Percentiles rank a stretch among this genome's conserved stretches.
These are phyloP conservation scores for Tineola bisselliella DNA, from an alignment of 2,888 invertebrate species.

Conservation along the genomic window DNA sequence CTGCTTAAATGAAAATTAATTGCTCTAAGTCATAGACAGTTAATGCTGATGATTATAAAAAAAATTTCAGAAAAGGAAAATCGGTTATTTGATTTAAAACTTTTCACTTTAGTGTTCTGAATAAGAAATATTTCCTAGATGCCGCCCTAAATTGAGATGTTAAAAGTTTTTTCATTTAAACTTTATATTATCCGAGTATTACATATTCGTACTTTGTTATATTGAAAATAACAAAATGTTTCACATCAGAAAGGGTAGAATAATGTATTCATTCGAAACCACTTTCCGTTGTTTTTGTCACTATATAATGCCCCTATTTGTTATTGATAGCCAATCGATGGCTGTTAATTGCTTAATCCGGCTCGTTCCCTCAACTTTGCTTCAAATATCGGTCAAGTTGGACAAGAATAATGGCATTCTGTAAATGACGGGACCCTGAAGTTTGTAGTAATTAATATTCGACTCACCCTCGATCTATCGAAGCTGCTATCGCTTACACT, in stretches of 20 bases:
- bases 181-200: not conserved
- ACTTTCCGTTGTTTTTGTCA: slow-evolving; percentile 2
- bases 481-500: slow-evolving; percentile 18
- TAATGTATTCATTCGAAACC: not conserved
- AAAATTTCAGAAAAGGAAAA: not conserved
- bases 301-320: slow-evolving; percentile 14
- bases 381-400: slow-evolving; percentile 25
- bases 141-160: slow-evolving; percentile 5
- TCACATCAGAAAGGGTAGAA: not conserved
- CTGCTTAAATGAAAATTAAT: slow-evolving; percentile 1
- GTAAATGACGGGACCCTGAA: slow-evolving; percentile 39
- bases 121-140: not conserved
- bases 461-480: slow-evolving; percentile 30
- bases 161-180: slow-evolving; percentile 13
- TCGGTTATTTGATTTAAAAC: slow-evolving; percentile 2
- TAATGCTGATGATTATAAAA: not conserved
- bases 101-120: not conserved
- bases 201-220: not conserved
- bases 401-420: slow-evolving; percentile 36
- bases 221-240: not conserved
- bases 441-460: slow-evolving; percentile 43
- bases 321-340: slow-evolving; percentile 19
- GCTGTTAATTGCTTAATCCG: slow-evolving; percentile 21
- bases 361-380: slow-evolving; percentile 18
- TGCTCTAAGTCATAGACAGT: not conserved